Conservation (phyloP, 2,113 vertebrate species). For the Vimba vimba region DNA sequence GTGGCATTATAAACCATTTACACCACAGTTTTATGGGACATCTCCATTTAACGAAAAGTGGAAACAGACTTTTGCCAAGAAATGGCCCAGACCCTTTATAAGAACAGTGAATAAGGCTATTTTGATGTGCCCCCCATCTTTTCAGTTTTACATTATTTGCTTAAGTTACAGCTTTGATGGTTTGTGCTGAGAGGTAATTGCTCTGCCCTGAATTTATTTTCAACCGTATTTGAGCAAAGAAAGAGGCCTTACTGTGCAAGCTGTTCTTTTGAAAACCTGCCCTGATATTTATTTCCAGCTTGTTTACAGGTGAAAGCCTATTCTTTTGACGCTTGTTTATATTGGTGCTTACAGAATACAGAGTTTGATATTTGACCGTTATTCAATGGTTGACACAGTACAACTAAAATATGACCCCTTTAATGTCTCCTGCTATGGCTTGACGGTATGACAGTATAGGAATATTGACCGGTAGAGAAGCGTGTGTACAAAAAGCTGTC, state of each 20-base stretch:
- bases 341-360: not conserved
- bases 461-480: not conserved
- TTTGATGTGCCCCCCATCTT: constrained; percentile 51
- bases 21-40: constrained; percentile 73
- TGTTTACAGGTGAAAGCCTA: not conserved
- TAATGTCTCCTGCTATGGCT: not conserved
- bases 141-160: constrained; percentile 10
- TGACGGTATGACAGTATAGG: not conserved
- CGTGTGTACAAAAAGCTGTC: too few species aligned
- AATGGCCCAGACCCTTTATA: constrained; percentile 51
- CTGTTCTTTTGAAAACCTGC: not conserved
- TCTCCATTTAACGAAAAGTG: constrained; percentile 69
- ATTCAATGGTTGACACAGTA: not conserved
- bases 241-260: not conserved
- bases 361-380: not conserved
- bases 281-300: not conserved
- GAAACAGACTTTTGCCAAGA: constrained; percentile 71
- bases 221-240: not conserved
- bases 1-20: constrained; percentile 81
- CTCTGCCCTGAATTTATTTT: constrained; percentile 64
- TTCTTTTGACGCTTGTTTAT: not conserved
- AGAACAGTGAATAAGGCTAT: constrained; percentile 19
- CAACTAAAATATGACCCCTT: not conserved
- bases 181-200: constrained; percentile 69
- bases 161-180: constrained; percentile 62